Conservation (phyloP, 1,140 invertebrate species). For the Triops cancriformis region DNA sequence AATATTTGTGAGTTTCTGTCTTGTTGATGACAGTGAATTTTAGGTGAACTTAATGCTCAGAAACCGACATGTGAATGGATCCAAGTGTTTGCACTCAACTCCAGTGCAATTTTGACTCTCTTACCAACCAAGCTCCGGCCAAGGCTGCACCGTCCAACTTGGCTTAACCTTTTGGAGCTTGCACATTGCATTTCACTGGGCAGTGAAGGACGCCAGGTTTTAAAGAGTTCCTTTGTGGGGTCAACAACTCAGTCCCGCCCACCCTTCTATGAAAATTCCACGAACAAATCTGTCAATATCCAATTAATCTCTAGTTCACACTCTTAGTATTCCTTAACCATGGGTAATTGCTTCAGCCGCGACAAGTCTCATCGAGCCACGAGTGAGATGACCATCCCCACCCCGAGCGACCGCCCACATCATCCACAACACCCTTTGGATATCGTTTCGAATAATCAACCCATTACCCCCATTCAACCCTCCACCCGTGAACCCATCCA, state of each 20-base stretch:
- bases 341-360: conserved; percentile 23
- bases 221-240: too few species aligned
- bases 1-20: not conserved
- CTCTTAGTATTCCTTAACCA: not conserved
- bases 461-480: not conserved
- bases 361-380: not conserved
- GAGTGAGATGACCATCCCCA: not conserved
- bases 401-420: not conserved
- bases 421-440: not conserved
- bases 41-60: not conserved
- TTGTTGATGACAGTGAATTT: not conserved
- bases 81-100: not conserved
- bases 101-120: not conserved
- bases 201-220: too few species aligned
- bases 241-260: too few species aligned
- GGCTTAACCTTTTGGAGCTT: too few species aligned
- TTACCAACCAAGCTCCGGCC: too few species aligned
- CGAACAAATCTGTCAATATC: too few species aligned
- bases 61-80: not conserved
- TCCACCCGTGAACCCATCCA: not conserved
- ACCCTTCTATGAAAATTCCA: too few species aligned
- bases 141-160: too few species aligned
- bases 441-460: not conserved
- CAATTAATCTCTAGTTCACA: too few species aligned
- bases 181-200: too few species aligned